Conservation (phyloP, 2,888 invertebrate genomes). For the Diarsia mendica region DNA sequence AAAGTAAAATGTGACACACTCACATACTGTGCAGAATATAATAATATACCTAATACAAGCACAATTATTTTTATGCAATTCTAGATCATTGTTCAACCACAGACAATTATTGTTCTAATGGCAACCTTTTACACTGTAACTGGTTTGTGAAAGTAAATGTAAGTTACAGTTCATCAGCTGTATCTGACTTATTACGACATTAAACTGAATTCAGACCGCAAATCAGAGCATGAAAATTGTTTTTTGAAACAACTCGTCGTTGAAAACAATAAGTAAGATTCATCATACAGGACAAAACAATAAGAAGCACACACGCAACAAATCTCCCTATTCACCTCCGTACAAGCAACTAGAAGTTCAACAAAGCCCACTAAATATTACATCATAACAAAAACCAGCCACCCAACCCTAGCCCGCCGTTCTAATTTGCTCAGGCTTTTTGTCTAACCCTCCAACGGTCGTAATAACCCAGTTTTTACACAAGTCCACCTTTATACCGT, state of each 20-base stretch:
- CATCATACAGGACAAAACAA: not conserved
- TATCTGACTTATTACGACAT: not conserved
- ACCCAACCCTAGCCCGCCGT: conserved; percentile 24
- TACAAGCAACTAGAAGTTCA: conserved; percentile 17
- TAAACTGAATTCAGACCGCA: not conserved
- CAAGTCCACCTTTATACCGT: conserved; percentile 41
- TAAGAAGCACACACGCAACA: not conserved
- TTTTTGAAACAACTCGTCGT: not conserved
- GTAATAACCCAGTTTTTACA: conserved; percentile 58
- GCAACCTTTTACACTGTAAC: not conserved
- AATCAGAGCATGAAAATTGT: not conserved
- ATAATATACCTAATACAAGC: too few relatives aligned
- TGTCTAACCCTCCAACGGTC: conserved; percentile 40
- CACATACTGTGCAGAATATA: too few relatives aligned
- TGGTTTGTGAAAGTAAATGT: not conserved
- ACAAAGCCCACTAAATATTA: conserved; percentile 51
- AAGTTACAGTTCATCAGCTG: not conserved
- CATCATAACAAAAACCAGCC: conserved; percentile 50
- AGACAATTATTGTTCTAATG: too few relatives aligned
- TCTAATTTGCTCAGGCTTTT: conserved; percentile 58
- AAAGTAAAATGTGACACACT: too few relatives aligned
- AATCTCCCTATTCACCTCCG: conserved; percentile 1
- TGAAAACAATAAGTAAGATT: not conserved
- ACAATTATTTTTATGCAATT: too few relatives aligned
- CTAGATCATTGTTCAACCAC: too few relatives aligned